Base-by-base conservation (phyloP, 2,888 invertebrate species). In the Rhamnusium bicolor region DNA sequence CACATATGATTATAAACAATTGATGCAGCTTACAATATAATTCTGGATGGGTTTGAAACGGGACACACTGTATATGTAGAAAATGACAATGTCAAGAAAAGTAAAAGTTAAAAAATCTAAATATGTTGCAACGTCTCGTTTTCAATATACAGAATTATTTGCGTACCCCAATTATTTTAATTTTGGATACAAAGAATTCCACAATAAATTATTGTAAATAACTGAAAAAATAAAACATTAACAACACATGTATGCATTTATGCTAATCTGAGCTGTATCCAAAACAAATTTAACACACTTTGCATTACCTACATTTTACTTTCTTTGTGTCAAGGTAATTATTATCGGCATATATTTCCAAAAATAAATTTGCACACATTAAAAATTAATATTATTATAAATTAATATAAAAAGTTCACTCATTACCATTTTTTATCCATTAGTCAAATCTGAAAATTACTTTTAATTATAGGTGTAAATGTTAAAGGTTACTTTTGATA, bases 301-400 rank as follows among this genome's bases (percentile, higher is more conserved):
- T 16, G 51, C 51, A 51, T 51, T 18, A 51, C 40, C 40, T 40
- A 40, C 40, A 40, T 51, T 51, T 16, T 51, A 19, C 51, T 51
- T 19, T 51, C 51, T 51, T 51, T 51, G 10, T 51, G 51, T 51
- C 51, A 51, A 51, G 51, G 51, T 51, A 19, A 51, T 19, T 19
- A 18, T 5, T 19, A 6, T 51, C 18, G 8, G 51, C 10, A 51
- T 51, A 40, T 40, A 40, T 51, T 18, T 18, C 51, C 51, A 7
- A 51, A 51, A 51, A 47, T 47, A 16, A 14, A 51, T 51, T 51
- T 51, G 51, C 51, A 51, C 51, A 51, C 3, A 51, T 51, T 19
- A 51, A 18, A 19, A 51, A 51, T 51, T 51, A 51, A 40, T 40
- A n/a, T n/a, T n/a, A 4, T 32, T 32, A 1, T 32, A n/a, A n/a